Conservation (phyloP, 2,797 vertebrate species). For the Podarcis siculus region DNA sequence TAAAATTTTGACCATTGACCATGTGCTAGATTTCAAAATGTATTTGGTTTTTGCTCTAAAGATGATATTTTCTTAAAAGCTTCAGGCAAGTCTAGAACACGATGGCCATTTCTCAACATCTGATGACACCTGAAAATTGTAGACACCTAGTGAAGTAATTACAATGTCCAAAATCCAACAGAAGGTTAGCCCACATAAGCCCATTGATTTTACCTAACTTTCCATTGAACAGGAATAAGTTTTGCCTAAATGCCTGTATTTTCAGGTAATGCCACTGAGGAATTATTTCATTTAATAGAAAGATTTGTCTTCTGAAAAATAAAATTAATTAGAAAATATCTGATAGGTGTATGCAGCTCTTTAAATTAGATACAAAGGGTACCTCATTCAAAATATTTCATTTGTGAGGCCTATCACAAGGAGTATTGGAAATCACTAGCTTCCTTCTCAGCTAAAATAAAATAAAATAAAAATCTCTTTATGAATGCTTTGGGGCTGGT, state of each 20-base stretch:
- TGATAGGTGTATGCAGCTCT: not conserved
- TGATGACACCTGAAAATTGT: not conserved
- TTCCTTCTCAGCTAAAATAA: slow-evolving; percentile 43
- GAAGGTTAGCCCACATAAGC: not conserved
- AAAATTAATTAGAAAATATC: slow-evolving; percentile 18
- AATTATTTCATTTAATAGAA: slow-evolving; percentile 21
- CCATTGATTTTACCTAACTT: not conserved
- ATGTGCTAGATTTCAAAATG: not conserved
- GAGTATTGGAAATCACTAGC: slow-evolving; percentile 24
- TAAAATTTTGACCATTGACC: not conserved
- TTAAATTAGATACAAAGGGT: not conserved
- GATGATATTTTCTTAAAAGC: not conserved
- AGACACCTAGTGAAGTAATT: not conserved
- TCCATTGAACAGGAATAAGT: not conserved
- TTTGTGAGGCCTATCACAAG: not conserved
- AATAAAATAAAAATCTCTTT: slow-evolving; percentile 29
- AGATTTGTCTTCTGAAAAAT: not conserved
- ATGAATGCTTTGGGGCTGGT: slow-evolving; percentile 41
- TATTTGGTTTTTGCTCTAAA: not conserved
- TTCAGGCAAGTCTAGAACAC: not conserved
- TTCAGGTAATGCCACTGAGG: not conserved
- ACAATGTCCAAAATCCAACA: not conserved
- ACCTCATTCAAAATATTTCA: not conserved
- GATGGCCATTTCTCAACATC: not conserved
- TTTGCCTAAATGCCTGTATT: not conserved